A percentile compares a stretch with the other conserved stretches of the same genome.
These are phyloP conservation scores for Sthenelais limicola DNA, from an alignment of 2,888 invertebrate genomes.

Conservation along the genomic window DNA sequence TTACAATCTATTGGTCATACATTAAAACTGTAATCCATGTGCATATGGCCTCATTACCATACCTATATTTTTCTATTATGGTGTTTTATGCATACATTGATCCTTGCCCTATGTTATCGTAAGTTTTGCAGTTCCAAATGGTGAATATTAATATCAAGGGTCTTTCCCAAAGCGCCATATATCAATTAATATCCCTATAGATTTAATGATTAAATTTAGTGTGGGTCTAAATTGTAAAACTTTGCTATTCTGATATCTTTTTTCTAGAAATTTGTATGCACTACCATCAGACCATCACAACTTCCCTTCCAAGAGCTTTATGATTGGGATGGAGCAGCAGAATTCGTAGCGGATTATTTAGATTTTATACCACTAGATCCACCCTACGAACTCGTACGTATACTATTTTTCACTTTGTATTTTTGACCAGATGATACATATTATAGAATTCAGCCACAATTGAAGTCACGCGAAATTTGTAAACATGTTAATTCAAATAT, in stretches of 20 bases:
- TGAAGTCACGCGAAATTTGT: no score
- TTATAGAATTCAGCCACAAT: no score
- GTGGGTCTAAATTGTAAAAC: no score
- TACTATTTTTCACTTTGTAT: background rate
- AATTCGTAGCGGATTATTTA: slow-evolving; percentile 85
- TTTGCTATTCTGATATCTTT: slow-evolving; percentile 12
- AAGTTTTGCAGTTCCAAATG: background rate
- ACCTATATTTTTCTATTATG: background rate
- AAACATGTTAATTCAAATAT: no score
- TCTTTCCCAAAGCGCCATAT: background rate
- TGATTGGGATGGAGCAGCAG: slow-evolving; percentile 81
- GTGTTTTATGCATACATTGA: background rate
- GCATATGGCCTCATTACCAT: background rate
- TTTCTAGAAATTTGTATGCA: slow-evolving; percentile 89
- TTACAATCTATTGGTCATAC: no score
- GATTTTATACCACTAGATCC: slow-evolving; percentile 80
- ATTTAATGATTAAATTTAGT: no score
- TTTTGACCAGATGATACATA: background rate
- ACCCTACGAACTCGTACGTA: slow-evolving; percentile 69
- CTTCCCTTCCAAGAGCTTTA: slow-evolving; percentile 81
- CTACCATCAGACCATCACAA: slow-evolving; percentile 84
- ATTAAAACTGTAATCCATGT: background rate
- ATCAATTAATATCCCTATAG: no score
- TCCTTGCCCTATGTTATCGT: background rate
- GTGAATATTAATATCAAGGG: background rate